Conservation (phyloP, 2,113 vertebrate species). For the Pedetes capensis region DNA sequence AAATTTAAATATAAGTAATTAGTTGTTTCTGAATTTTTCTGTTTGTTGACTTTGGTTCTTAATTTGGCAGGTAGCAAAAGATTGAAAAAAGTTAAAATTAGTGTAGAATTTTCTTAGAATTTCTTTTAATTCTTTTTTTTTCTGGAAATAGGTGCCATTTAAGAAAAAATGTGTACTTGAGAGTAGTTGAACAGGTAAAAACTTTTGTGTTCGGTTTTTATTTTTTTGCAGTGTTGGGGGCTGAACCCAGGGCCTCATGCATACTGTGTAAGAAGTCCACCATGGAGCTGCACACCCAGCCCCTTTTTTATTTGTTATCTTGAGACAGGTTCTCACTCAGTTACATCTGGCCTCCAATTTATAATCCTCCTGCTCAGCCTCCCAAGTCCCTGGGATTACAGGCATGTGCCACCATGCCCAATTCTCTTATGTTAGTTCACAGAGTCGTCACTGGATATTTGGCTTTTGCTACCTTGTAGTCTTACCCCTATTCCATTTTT, state of each 20-base stretch:
- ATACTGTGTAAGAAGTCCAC: too few species aligned
- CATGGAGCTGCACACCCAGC: too few species aligned
- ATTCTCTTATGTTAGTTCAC: too few species aligned
- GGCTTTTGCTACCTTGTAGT: background rate
- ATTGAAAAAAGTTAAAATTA: slow-evolving; percentile 29
- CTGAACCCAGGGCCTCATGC: too few species aligned
- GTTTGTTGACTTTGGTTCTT: background rate
- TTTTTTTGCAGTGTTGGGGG: too few species aligned
- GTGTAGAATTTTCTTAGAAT: slow-evolving; percentile 4
- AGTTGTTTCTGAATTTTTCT: slow-evolving; percentile 33
- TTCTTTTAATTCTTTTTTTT: background rate
- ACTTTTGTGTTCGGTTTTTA: too few species aligned
- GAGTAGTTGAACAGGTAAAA: background rate
- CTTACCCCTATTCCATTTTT: background rate
- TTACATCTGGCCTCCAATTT: too few species aligned
- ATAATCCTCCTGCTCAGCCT: too few species aligned
- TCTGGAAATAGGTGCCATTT: background rate
- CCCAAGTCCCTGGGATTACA: too few species aligned
- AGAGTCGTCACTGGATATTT: background rate
- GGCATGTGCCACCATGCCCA: too few species aligned
- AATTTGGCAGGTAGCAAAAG: background rate
- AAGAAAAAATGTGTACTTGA: background rate
- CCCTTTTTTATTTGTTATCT: too few species aligned
- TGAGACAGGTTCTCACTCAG: too few species aligned
- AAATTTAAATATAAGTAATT: background rate